A percentile compares a stretch with the other conserved stretches of the same genome.
Evolutionary conservation across 2,113 vertebrate genomes (phyloP).

Genomic region (Lophius piscatorius): DNA sequence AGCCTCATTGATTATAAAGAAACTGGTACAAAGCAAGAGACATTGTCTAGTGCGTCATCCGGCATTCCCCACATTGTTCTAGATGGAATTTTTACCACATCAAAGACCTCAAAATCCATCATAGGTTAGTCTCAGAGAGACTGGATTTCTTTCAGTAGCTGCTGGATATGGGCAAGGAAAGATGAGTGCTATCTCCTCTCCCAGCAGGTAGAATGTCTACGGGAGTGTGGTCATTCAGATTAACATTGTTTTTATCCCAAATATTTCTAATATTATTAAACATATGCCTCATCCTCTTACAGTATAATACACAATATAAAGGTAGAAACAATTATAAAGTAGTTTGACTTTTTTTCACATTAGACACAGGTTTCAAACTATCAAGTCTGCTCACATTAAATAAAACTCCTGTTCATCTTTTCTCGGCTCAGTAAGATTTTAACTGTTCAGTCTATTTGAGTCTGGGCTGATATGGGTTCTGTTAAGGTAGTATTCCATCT

Average conservation of each 20-base stretch:
- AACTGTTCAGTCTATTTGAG: too few relatives aligned
- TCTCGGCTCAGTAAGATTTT: too few relatives aligned
- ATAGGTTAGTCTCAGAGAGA: slow-evolving; percentile 16
- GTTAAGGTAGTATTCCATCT: too few relatives aligned
- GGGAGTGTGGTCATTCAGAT: slow-evolving; percentile 3
- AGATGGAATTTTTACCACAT: slow-evolving; percentile 27
- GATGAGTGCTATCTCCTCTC: slow-evolving; percentile 47
- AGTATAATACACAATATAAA: too few relatives aligned
- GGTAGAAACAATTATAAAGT: too few relatives aligned
- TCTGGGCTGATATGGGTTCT: too few relatives aligned
- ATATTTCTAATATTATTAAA: neutral
- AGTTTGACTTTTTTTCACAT: too few relatives aligned
- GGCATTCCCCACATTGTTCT: slow-evolving; percentile 51
- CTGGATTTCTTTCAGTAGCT: slow-evolving; percentile 50
- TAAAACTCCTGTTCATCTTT: too few relatives aligned
- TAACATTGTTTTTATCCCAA: slow-evolving; percentile 5
- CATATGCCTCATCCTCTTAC: neutral
- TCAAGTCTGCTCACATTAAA: too few relatives aligned
- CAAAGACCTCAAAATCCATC: slow-evolving; percentile 50
- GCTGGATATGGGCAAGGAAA: slow-evolving; percentile 68
- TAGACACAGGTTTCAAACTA: too few relatives aligned
- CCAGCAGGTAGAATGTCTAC: slow-evolving; percentile 10
- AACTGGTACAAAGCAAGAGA: slow-evolving; percentile 25
- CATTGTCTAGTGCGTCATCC: slow-evolving; percentile 22
- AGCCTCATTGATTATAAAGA: slow-evolving; percentile 26